A percentile compares a stretch with the other conserved stretches of the same genome.
These are phyloP conservation scores for Zophobas atratus DNA, from an alignment of 1,140 invertebrate genomes.

Conservation along the genomic window DNA sequence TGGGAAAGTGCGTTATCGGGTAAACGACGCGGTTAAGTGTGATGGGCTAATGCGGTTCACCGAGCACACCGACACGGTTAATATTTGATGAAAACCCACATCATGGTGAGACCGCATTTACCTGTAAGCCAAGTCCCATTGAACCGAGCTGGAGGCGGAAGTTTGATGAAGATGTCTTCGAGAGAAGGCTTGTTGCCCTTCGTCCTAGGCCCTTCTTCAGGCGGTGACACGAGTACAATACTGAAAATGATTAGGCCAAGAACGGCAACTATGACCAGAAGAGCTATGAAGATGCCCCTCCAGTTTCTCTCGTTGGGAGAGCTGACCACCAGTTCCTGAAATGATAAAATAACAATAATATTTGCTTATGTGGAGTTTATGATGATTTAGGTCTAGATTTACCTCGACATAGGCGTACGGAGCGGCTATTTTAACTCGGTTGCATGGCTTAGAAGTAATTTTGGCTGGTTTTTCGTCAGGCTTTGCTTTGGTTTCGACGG, in stretches of 20 bases:
- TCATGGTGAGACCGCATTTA: slow-evolving; percentile 65
- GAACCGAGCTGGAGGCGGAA: slow-evolving; percentile 75
- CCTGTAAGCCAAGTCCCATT: slow-evolving; percentile 89
- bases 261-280: slow-evolving; percentile 89
- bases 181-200: slow-evolving; percentile 77
- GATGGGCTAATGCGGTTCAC: slow-evolving; percentile 22
- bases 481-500: slow-evolving; percentile 30
- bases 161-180: slow-evolving; percentile 76
- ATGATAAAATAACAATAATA: slow-evolving; percentile 51
- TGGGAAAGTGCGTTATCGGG: slow-evolving; percentile 29
- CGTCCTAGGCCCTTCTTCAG: slow-evolving; percentile 78
- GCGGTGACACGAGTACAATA: slow-evolving; percentile 86
- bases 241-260: slow-evolving; percentile 89
- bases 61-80: slow-evolving; percentile 12
- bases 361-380: slow-evolving; percentile 1
- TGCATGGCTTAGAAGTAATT: slow-evolving; percentile 55
- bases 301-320: slow-evolving; percentile 90
- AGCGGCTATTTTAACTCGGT: slow-evolving; percentile 60
- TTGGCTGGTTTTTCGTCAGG: slow-evolving; percentile 45
- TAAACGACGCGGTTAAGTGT: slow-evolving; percentile 20
- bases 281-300: slow-evolving; percentile 91
- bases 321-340: slow-evolving; percentile 84
- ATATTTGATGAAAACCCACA: slow-evolving; percentile 19
- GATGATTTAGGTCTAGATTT: slow-evolving; percentile 33
- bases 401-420: slow-evolving; percentile 65